Base-by-base conservation (phyloP, 2,113 vertebrate genomes). In the Thinocorus orbignyianus region DNA sequence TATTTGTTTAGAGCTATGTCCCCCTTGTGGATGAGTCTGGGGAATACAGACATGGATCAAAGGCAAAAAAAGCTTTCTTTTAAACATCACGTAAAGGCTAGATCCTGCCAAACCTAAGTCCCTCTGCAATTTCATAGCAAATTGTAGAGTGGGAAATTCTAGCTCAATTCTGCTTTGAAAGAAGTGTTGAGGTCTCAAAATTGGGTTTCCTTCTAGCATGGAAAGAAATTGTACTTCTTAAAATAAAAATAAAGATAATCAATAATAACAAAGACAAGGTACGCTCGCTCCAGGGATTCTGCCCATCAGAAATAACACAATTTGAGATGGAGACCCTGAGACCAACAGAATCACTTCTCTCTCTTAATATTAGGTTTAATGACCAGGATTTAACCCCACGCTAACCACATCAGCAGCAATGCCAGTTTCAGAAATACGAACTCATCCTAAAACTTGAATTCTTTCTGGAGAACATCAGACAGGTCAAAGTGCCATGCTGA, bases 1-100 rank as follows among this genome's bases (percentile, higher is more conserved):
- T 60, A 78, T 95, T 95, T 94, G 79, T 93, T 97, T 95, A 93
- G 86, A 97, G 37, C 69, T 95, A 71, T 17, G 65, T 96, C 88
- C 95, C 93, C 49, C 95, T 93, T 94, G 93, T 96, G 93, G 93
- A 93, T 77, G 44, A 86, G 76, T n/a, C 90, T 71, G 17, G 92
- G 93, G 95, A 96, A 93, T 94, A 88, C 92, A 94, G 82, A 92
- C 37, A 12, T 8, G 72, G 52, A 94, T 95, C 86, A 95, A 93
- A 93, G 74, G 54, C 17, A 90, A 72, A 90, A 86, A 48, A 37
- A 24, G 6, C 25, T 23, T 3, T 14, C 30, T 83, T 95, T 92
- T 52, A 96, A 92, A 57, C n/a, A 37, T 49, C 9, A 6, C 13
- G 8, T 58, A 90, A 83, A 73, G 64, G 17, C 23, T 83, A 58